These are phyloP conservation scores for Macropus fuliginosus DNA, from an alignment of 2,797 vertebrate genomes.

Conservation along the genomic window DNA sequence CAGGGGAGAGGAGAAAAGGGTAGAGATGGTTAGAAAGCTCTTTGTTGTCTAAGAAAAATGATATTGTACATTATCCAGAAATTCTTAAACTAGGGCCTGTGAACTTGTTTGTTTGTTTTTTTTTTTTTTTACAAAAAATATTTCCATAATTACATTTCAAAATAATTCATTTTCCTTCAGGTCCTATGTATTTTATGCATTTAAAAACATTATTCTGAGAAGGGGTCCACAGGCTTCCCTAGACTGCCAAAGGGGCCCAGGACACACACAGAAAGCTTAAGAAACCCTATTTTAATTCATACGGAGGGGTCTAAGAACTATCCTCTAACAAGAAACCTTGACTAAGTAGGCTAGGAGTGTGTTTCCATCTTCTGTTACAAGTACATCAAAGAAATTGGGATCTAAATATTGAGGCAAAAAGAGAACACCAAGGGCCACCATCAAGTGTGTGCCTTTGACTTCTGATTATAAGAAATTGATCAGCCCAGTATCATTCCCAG, in stretches of 20 bases:
- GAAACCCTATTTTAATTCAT: constrained; percentile 29
- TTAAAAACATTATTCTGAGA: neutral
- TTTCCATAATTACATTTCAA: neutral
- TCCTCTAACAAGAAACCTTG: neutral
- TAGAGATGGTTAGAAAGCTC: constrained; percentile 45
- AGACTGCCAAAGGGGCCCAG: neutral
- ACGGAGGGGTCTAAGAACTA: constrained; percentile 43
- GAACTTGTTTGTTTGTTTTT: neutral
- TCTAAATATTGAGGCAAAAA: neutral
- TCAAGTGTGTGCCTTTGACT: neutral
- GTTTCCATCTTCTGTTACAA: neutral
- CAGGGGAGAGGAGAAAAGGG: constrained; percentile 10
- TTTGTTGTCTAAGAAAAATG: constrained; percentile 70
- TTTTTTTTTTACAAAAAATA: neutral
- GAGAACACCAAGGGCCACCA: neutral
- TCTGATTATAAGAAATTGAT: neutral
- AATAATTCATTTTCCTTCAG: neutral
- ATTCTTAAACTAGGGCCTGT: neutral
- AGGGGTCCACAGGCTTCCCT: neutral
- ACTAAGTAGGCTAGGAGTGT: neutral
- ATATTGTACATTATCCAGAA: constrained; percentile 46
- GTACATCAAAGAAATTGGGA: neutral
- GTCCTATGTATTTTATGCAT: neutral
- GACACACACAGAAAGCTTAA: neutral
- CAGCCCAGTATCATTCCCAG: neutral